Evolutionary conservation across 2,888 invertebrate genomes (phyloP).

Genomic region (Xestoiulus laeticollis): DNA sequence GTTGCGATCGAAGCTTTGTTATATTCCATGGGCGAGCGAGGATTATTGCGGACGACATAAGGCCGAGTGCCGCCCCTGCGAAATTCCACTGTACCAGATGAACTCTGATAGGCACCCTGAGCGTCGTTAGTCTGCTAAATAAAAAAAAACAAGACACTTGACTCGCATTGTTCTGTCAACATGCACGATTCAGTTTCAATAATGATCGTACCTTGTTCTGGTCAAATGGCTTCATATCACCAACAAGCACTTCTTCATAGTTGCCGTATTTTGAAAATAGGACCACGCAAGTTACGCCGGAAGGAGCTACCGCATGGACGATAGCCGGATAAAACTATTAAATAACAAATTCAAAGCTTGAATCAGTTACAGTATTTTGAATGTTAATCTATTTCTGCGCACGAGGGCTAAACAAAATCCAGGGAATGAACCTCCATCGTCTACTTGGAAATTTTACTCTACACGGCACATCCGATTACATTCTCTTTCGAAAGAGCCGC

Average conservation of each 20-base stretch:
- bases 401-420: no score
- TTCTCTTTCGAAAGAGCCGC: no score
- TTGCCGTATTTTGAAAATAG: constrained; percentile 88
- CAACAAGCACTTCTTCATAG: constrained; percentile 85
- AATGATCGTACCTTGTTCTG: not conserved
- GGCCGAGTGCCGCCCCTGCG: constrained; percentile 45
- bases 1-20: not conserved
- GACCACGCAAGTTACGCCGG: constrained; percentile 78
- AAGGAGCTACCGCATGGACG: constrained; percentile 81
- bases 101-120: not conserved
- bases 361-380: no score
- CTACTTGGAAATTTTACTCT: no score
- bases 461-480: no score
- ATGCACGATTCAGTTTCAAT: not conserved
- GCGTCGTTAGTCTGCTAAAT: not conserved
- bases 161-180: not conserved
- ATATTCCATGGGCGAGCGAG: not conserved
- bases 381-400: no score
- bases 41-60: constrained; percentile 34
- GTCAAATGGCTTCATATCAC: constrained; percentile 78
- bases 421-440: no score
- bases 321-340: constrained; percentile 83
- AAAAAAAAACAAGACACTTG: not conserved
- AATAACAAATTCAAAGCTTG: no score
- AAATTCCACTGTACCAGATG: constrained; percentile 24